Evolutionary conservation across 2,797 vertebrate genomes (phyloP), one percentile per base, ranked within the genome.

Genomic region (Cetoscarus ocellatus): DNA sequence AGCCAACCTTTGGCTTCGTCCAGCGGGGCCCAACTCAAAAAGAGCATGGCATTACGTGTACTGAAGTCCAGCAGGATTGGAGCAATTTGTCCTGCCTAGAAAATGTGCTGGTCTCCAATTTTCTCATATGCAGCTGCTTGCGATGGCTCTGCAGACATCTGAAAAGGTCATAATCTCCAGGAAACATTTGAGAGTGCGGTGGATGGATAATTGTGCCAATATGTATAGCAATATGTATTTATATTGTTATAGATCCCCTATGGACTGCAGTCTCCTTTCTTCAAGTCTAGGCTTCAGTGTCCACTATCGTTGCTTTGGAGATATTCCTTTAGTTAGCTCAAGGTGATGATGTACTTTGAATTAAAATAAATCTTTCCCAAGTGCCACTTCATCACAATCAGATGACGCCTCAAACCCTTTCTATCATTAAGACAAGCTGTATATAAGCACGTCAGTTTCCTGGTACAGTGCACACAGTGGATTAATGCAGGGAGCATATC

Each of bases 1-100:
- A 90, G 82, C 80, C 86, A 84, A 85, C 88, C 86, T 86, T 88
- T 89, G 85, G 63, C 84, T 86, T 71, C 51, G 80, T 90, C 87
- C 86, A 73, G 58, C 15, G 7, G 79, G 87, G 77, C 74, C 70
- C 53, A 48, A 80, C 77, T 84, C 80, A 72, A 73, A 89, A 90
- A 87, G 85, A 91, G 76, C 86, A 48, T 77, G 75, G 75, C 84
- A 90, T 90, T 90, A 86, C 69, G 63, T 85, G 74, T 67, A 63
- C 61, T 73, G 53, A 60, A 55, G 79, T 88, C 83, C 76, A 80
- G 73, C 75, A 63, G 54, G 61, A 75, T 79, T 67, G 50, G 70
- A 84, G 72, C 63, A 83, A 83, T 91, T 85, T 83, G 81, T 90
- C 72, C 80, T 67, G 67, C 67, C 60, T 67, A 50, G 36, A 75